Conservation (phyloP, 2,797 vertebrate genomes). For the Pangasius krempfi region DNA sequence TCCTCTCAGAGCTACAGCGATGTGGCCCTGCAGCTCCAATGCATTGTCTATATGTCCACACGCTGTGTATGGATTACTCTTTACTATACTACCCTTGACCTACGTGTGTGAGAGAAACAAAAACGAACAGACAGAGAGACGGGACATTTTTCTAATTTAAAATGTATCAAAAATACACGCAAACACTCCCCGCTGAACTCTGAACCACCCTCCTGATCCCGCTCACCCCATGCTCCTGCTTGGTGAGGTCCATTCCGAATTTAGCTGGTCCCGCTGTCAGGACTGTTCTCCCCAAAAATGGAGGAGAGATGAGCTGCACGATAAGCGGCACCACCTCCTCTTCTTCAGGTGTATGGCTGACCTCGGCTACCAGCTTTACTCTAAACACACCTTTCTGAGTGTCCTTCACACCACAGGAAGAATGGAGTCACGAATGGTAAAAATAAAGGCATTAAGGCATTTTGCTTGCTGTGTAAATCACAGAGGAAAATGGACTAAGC, state of each 20-base stretch:
- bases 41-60: conserved; percentile 73
- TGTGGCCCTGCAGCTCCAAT: conserved; percentile 67
- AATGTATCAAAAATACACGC: not conserved
- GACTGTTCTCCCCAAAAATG: conserved; percentile 76
- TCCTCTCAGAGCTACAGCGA: conserved; percentile 76
- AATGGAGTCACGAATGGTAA: not conserved
- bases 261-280: conserved; percentile 81
- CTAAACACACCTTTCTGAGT: conserved; percentile 73
- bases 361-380: conserved; percentile 78
- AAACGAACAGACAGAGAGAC: not conserved
- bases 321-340: conserved; percentile 74
- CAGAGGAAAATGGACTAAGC: not conserved
- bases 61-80: conserved; percentile 76
- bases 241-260: conserved; percentile 83
- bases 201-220: not conserved
- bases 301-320: conserved; percentile 82
- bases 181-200: not conserved
- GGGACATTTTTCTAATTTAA: not conserved
- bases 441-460: not conserved
- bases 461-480: not conserved
- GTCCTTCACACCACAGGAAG: conserved; percentile 35
- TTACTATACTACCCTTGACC: conserved; percentile 78
- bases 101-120: conserved; percentile 41
- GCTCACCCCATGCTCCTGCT: conserved; percentile 79
- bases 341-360: conserved; percentile 71